A percentile compares a stretch with the other conserved stretches of the same genome.
Conservation (phyloP, 2,888 invertebrate genomes). For the Pammene aurita region DNA sequence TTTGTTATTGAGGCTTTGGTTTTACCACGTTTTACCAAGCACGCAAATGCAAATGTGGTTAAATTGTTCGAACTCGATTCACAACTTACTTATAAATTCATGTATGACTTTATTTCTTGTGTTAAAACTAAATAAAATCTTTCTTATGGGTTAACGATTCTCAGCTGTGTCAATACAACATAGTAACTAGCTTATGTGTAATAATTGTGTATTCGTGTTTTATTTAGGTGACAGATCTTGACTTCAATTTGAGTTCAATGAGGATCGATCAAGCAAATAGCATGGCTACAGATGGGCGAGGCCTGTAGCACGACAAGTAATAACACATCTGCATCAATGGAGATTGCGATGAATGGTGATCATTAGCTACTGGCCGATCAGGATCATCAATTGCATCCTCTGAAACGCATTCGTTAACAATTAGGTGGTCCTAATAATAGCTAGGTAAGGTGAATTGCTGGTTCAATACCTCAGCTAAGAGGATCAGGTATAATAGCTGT, state of each 20-base stretch:
- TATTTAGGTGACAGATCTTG: slow-evolving; percentile 27
- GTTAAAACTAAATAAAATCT: too few species aligned
- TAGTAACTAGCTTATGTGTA: too few species aligned
- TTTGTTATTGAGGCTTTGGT: background rate
- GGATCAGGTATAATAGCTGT: background rate
- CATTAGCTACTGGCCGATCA: slow-evolving; percentile 66
- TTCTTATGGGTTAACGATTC: too few species aligned
- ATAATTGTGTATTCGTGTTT: too few species aligned
- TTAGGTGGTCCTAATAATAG: slow-evolving; percentile 16
- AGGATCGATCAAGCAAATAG: slow-evolving; percentile 25
- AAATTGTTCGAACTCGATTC: background rate
- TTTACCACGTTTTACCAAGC: background rate
- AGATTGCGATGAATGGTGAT: slow-evolving; percentile 75
- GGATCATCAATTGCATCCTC: slow-evolving; percentile 65
- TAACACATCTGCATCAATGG: slow-evolving; percentile 61
- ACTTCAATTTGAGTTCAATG: slow-evolving; percentile 20
- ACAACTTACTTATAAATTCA: too few species aligned
- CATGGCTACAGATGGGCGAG: slow-evolving; percentile 45
- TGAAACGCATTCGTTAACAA: slow-evolving; percentile 41
- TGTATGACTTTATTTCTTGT: too few species aligned
- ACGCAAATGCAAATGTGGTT: background rate
- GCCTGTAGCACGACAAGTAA: slow-evolving; percentile 50
- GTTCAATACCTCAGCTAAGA: background rate
- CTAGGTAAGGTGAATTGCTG: background rate
- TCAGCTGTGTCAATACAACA: too few species aligned